Evolutionary conservation across 1,140 invertebrate genomes (phyloP).

Genomic region (Bombus picipes): DNA sequence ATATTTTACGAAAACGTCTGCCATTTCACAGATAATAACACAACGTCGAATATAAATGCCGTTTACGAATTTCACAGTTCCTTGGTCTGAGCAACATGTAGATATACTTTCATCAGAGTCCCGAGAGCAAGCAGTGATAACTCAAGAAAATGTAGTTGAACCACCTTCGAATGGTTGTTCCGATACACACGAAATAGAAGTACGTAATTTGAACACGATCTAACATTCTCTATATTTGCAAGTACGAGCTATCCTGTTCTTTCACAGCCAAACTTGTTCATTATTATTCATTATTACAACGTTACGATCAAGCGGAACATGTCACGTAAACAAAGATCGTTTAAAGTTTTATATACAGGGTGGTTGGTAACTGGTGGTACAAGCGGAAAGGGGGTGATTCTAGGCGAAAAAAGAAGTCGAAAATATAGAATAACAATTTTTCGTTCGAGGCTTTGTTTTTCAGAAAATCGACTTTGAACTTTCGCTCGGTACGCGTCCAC

Average conservation of each 20-base stretch:
- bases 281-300: no score
- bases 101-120: slow-evolving; percentile 76
- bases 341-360: no score
- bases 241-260: not conserved
- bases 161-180: slow-evolving; percentile 70
- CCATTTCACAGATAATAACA: slow-evolving; percentile 49
- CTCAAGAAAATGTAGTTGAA: slow-evolving; percentile 64
- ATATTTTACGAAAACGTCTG: slow-evolving; percentile 37
- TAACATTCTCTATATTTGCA: no score
- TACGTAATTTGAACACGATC: slow-evolving; percentile 85
- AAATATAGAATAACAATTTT: no score
- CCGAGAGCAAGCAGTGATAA: slow-evolving; percentile 76
- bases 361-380: no score
- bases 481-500: no score
- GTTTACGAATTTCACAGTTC: slow-evolving; percentile 77
- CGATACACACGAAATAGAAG: slow-evolving; percentile 91
- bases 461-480: no score
- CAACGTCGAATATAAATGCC: slow-evolving; percentile 76
- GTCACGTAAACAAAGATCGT: no score
- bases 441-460: no score
- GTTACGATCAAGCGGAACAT: no score
- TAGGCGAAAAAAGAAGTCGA: no score
- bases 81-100: not conserved
- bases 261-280: not conserved
- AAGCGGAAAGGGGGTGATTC: no score